Conservation (phyloP, 2,888 invertebrate genomes). For the Dioctria rufipes region DNA sequence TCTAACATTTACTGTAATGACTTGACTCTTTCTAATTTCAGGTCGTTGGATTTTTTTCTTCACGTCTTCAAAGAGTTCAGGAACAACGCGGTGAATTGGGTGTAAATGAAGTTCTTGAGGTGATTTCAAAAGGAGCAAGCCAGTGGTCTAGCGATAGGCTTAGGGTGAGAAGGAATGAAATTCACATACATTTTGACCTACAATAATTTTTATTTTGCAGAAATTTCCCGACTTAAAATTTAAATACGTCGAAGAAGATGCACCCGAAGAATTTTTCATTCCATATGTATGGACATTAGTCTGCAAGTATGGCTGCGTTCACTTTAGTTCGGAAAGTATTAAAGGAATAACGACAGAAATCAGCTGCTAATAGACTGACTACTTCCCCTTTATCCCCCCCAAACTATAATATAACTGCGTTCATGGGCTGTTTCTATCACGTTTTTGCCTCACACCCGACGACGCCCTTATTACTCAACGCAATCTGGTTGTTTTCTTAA, state of each 20-base stretch:
- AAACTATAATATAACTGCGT: neutral
- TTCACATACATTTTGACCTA: neutral
- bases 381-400: neutral
- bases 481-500: slow-evolving; percentile 10
- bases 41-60: slow-evolving; percentile 78
- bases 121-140: slow-evolving; percentile 91
- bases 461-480: neutral
- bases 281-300: slow-evolving; percentile 99
- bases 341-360: slow-evolving; percentile 69
- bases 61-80: slow-evolving; percentile 76
- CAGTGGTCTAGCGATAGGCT: slow-evolving; percentile 96
- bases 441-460: neutral
- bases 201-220: slow-evolving; percentile 72
- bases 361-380: slow-evolving; percentile 67
- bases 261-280: slow-evolving; percentile 99
- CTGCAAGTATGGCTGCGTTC: slow-evolving; percentile 74
- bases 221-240: slow-evolving; percentile 99
- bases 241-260: slow-evolving; percentile 98
- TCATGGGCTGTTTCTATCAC: neutral
- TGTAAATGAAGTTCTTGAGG: slow-evolving; percentile 87
- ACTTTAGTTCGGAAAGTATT: slow-evolving; percentile 70
- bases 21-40: slow-evolving; percentile 62
- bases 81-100: slow-evolving; percentile 82
- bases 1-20: neutral
- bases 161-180: slow-evolving; percentile 76